Evolutionary conservation across 2,888 invertebrate genomes (phyloP), one percentile per base, ranked within the genome.

Genomic region (Caenorhabditis drosophilae): DNA sequence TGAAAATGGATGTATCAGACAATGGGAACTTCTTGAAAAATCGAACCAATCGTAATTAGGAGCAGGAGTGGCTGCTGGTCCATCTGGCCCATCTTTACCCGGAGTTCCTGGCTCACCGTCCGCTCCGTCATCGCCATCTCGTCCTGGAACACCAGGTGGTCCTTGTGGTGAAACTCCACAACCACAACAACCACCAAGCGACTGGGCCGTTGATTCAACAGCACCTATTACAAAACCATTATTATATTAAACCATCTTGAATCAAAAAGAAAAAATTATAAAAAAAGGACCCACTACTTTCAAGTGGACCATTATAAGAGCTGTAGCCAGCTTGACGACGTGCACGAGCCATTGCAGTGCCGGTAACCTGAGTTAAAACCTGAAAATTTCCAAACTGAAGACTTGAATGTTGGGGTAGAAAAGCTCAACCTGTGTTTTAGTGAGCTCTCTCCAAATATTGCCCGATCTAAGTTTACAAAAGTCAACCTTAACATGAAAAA

Each of bases 101-200:
- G 69, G 70, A 20, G 57, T 53, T 45, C 77, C 78, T n/a, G 76
- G 45, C 31, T 63, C 61, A 55, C 79, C 79, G 38, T 79, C 77
- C 36, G 66, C 51, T 60, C 75, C 75, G 59, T 74, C 69, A 38
- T 68, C 62, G 66, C 79, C 79, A 45, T 79, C 74, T 36, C 74
- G 63, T 47, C 79, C 79, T 12, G 79, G 74, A 7, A 74, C 68
- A 57, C 79, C 79, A 7, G 74, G 74, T 34, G 78, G 73, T 36
- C 78, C 76, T 46, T 67, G 67, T 62, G 68, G 62, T 36, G 70
- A 70, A 25, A 72, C 74, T 36, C 75, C 74, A 34, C 75, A 75
- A 18, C 75, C 73, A 52, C 76, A 76, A 57, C 75, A 76, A 11
- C 67, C 69, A 35, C 73, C 76, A 16, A 45, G 25, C 11, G 50